Evolutionary conservation across 2,888 invertebrate species (phyloP), one percentile per base, ranked within the genome.

Genomic region (Tuta absoluta): DNA sequence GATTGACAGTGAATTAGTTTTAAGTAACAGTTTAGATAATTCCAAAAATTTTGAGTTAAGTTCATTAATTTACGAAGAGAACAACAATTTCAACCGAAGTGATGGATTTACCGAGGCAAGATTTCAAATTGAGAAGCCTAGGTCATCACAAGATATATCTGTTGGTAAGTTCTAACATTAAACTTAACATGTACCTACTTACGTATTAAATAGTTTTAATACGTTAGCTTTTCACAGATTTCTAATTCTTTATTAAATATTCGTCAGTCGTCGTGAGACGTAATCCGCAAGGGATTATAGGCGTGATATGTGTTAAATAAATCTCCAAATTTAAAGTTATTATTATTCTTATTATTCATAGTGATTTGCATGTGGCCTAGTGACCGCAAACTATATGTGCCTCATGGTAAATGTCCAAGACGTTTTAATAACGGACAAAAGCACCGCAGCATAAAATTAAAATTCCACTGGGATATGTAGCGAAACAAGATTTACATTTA

Each of bases 1-100:
- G 53, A 72, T 78, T 63, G 75, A 75, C 67, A 77, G 73, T 76
- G 72, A 64, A 68, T 68, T 71, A 69, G 73, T 71, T 75, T 17
- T 56, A 56, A 69, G 68, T 69, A 71, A 66, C 68, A 65, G 65
- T 51, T 63, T 67, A 33, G 68, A 71, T 67, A 63, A 70, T 71
- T 69, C 79, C 78, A 80, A 84, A 80, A 72, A 79, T 73, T 17
- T 79, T 75, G 70, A 68, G 66, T 71, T 67, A 64, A 53, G 63
- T 65, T 65, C 66, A 48, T 60, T 66, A 68, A 62, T 70, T 33
- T 70, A 71, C 72, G 72, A 74, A 66, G 64, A 70, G 63, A 66
- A 62, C 65, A 51, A 48, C 69, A 69, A 69, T 66, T 3, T 68
- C 65, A 82, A 75, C 73, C 75, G 77, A 74, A 83, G 79, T 80